Conservation (phyloP, 2,888 invertebrate species). For the Neria commutata region DNA sequence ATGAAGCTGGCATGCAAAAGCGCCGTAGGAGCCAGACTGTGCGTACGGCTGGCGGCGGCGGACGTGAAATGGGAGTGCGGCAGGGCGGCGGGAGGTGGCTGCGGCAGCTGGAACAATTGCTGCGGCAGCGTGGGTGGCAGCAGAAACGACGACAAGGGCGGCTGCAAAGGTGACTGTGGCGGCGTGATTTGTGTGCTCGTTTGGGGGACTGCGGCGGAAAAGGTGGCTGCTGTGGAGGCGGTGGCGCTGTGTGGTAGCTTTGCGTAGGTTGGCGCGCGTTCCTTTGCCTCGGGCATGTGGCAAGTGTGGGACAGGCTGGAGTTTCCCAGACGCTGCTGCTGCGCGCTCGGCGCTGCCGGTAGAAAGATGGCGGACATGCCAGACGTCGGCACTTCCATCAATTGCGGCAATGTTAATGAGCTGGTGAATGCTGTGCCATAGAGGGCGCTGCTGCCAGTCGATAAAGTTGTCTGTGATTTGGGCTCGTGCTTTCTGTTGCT, state of each 20-base stretch:
- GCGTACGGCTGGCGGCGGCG: not conserved
- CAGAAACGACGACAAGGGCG: slow-evolving; percentile 28
- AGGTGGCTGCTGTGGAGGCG: not conserved
- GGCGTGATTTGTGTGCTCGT: slow-evolving; percentile 29
- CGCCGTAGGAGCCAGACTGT: too few relatives aligned
- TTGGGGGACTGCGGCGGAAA: slow-evolving; percentile 11
- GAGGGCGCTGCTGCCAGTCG: slow-evolving; percentile 4
- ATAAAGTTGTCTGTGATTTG: slow-evolving; percentile 2
- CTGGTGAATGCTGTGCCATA: slow-evolving; percentile 24
- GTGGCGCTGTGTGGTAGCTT: too few relatives aligned
- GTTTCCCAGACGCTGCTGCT: not conserved
- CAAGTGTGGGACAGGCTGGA: not conserved
- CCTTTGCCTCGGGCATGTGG: not conserved
- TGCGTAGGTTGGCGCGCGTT: slow-evolving; percentile 1
- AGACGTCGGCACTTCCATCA: slow-evolving; percentile 7
- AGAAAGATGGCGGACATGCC: slow-evolving; percentile 3
- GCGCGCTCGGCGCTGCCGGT: not conserved
- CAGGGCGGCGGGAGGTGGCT: not conserved
- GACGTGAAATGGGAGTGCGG: not conserved
- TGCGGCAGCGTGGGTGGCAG: slow-evolving; percentile 25
- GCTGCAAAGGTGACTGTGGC: slow-evolving; percentile 28
- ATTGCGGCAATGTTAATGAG: slow-evolving; percentile 22
- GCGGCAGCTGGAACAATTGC: slow-evolving; percentile 22
- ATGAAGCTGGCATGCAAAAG: not conserved
- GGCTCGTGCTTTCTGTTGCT: slow-evolving; percentile 1